These are phyloP conservation scores for Sorex araneus DNA, from an alignment of 2,113 vertebrate genomes.

Conservation along the genomic window DNA sequence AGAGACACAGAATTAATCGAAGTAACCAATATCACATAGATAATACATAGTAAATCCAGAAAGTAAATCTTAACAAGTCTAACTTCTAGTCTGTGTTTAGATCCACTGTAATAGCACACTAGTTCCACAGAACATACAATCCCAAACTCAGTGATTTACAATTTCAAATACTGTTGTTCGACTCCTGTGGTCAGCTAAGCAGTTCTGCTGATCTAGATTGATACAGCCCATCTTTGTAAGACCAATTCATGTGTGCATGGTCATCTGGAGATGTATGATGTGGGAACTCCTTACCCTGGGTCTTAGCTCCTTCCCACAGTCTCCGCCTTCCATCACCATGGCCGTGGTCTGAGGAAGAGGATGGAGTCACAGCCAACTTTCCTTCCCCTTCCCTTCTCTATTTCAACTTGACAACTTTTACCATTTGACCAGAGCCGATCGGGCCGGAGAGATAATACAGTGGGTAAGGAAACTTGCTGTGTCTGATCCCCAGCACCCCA, in stretches of 20 bases:
- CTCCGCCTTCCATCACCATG: not conserved
- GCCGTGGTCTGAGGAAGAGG: not conserved
- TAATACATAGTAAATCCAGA: not conserved
- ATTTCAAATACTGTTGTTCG: not conserved
- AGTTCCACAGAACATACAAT: not conserved
- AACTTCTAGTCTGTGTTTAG: not conserved
- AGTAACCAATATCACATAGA: not conserved
- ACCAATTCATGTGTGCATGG: not conserved
- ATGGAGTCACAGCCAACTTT: not conserved
- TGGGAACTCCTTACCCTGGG: not conserved
- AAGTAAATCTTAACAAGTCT: not conserved
- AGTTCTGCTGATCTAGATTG: not conserved
- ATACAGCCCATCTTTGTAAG: not conserved
- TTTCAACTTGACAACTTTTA: too few relatives aligned
- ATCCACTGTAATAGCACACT: not conserved
- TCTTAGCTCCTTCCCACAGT: rapidly evolving
- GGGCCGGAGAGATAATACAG: too few relatives aligned
- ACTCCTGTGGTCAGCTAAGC: not conserved
- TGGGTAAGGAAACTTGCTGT: too few relatives aligned
- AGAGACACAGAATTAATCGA: not conserved
- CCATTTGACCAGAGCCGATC: too few relatives aligned
- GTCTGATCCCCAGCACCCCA: too few relatives aligned
- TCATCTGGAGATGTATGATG: not conserved
- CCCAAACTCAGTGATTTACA: not conserved
- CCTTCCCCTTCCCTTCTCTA: not conserved